These are phyloP conservation scores for Myotis lucifugus DNA, from an alignment of 2,113 vertebrate species.

Conservation along the genomic window DNA sequence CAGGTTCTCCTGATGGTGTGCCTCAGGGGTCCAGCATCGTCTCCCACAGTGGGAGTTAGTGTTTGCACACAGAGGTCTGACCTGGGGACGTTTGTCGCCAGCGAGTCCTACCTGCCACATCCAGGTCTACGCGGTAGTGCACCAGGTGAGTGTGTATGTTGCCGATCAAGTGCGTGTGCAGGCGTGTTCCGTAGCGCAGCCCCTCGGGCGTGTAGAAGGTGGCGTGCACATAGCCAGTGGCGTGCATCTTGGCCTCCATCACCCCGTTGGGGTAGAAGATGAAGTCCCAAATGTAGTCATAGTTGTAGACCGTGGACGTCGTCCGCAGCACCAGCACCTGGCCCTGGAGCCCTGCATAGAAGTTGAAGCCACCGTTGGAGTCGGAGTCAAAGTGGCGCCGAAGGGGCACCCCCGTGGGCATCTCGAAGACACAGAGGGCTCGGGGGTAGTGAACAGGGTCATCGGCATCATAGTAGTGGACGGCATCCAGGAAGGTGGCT, in stretches of 20 bases:
- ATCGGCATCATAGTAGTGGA: slow-evolving; percentile 90
- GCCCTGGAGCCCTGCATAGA: too few relatives aligned
- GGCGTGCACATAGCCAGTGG: slow-evolving; percentile 92
- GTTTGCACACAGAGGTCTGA: rapidly evolving
- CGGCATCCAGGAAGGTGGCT: slow-evolving; percentile 88
- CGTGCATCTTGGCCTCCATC: slow-evolving; percentile 92
- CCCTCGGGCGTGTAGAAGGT: slow-evolving; percentile 92
- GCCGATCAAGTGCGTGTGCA: slow-evolving; percentile 91
- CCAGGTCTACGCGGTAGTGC: slow-evolving; percentile 95
- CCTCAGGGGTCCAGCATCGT: rapidly evolving
- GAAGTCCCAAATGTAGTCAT: slow-evolving; percentile 97
- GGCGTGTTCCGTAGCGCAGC: slow-evolving; percentile 87
- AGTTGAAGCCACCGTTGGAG: too few relatives aligned
- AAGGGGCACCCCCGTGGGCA: slow-evolving; percentile 84
- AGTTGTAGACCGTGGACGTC: slow-evolving; percentile 95
- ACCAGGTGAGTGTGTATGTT: slow-evolving; percentile 95
- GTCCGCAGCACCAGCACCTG: slow-evolving; percentile 78
- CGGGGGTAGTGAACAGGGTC: slow-evolving; percentile 84
- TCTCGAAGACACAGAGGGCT: slow-evolving; percentile 93
- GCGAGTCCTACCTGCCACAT: slow-evolving; percentile 88
- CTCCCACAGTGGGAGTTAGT: too few relatives aligned
- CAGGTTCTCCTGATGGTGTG: neutral
- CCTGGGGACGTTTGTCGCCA: neutral
- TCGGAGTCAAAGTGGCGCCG: too few relatives aligned
- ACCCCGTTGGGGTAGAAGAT: slow-evolving; percentile 93